These are phyloP conservation scores for Ramphastos sulfuratus DNA, from an alignment of 2,113 vertebrate genomes.

Conservation along the genomic window DNA sequence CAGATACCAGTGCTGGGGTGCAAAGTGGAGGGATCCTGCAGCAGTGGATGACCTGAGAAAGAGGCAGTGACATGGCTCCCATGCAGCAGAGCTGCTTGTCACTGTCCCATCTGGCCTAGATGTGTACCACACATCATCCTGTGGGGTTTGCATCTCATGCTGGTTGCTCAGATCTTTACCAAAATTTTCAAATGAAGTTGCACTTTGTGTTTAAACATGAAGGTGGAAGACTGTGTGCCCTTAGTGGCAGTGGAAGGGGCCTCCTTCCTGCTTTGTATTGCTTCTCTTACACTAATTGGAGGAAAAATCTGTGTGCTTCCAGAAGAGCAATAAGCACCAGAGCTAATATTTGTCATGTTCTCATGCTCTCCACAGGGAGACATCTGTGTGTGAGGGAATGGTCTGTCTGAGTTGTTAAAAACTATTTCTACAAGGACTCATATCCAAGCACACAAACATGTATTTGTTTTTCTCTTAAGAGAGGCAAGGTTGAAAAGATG, in stretches of 20 bases:
- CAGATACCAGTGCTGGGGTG: rapidly evolving
- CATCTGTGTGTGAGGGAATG: not conserved
- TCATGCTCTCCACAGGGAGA: not conserved
- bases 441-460: not conserved
- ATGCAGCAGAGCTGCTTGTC: not conserved
- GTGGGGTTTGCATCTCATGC: not conserved
- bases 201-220: not conserved
- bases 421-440: not conserved
- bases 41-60: not conserved
- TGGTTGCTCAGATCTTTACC: not conserved
- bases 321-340: not conserved
- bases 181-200: not conserved
- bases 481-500: not conserved
- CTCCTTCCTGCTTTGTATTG: not conserved
- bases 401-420: constrained; percentile 13
- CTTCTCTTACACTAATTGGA: not conserved
- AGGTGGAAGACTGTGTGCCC: not conserved
- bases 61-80: rapidly evolving
- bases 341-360: constrained; percentile 18
- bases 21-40: not conserved
- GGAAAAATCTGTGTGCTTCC: constrained; percentile 21
- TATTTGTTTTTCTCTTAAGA: constrained; percentile 11
- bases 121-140: not conserved
- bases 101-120: not conserved
- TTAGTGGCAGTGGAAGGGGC: not conserved